Base-by-base conservation (phyloP, 2,113 vertebrate species). In the Phyllopteryx taeniolatus region DNA sequence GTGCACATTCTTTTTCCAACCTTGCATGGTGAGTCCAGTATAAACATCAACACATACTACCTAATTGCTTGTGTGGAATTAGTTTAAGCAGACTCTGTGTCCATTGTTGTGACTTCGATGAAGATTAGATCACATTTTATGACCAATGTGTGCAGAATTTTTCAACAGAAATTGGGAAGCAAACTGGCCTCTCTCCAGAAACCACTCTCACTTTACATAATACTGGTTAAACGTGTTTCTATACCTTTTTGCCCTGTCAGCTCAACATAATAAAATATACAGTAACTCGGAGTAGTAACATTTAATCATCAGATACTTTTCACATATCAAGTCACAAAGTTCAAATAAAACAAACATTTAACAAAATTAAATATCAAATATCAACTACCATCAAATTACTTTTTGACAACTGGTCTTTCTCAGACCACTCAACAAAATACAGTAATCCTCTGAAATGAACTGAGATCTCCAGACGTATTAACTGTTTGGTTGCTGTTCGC, bases 61-160 rank as follows among this genome's bases (percentile, higher is more conserved):
- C 3, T n/a, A 59, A 59, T 31, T 31, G 56, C 12, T 59, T n/a
- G 27, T 59, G n/a, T 59, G 10, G 56, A 57, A 57, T 59, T 59
- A 59, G 22, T 31, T 59, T 14, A 59, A 31, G 56, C 12, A 31
- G 56, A 59, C 12, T 13, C 22, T 31, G 22, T 59, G 56, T 59
- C 12, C 56, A 6, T 59, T 31, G 56, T 59, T 27, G n/a, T 14
- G 56, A 6, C 12, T 59, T 31, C 27, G 27, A 31, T 31, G 56
- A 59, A 59, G 56, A 59, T 59, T 27, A 59, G 22, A 59, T 59
- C 53, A 56, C 53, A 22, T 59, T 59, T 59, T 13, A 59, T 59
- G 22, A 31, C 9, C 53, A 59, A 59, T 13, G 27, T 59, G 12
- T 27, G 27, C 22, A 59, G 13, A 59, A 27, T 13, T 31, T 0